These are phyloP conservation scores for Nasonia oneida DNA, from an alignment of 2,888 invertebrate genomes.

Conservation along the genomic window DNA sequence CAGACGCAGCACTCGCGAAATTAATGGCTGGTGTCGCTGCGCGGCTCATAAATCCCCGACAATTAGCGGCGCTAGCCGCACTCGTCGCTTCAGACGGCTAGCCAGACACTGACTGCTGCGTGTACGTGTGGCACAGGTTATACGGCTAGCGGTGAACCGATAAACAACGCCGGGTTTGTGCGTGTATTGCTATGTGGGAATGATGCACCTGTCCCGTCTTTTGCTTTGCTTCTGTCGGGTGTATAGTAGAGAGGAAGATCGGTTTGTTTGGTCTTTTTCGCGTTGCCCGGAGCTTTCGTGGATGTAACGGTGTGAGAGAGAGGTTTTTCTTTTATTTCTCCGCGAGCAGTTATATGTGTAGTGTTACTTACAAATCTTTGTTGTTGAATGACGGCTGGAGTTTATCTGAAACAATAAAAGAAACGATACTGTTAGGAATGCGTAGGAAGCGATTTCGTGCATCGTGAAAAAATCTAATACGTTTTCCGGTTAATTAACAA, in stretches of 20 bases:
- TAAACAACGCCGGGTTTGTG: not conserved
- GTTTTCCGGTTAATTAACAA: not conserved
- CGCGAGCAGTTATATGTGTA: not conserved
- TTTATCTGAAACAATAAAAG: slow-evolving; percentile 50
- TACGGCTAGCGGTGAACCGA: slow-evolving; percentile 11
- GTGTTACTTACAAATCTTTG: slow-evolving; percentile 46
- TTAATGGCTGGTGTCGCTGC: slow-evolving; percentile 17
- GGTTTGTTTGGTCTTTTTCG: not conserved
- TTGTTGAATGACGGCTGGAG: slow-evolving; percentile 7
- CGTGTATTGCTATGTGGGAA: not conserved
- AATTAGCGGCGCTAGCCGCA: not conserved
- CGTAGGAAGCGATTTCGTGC: not conserved
- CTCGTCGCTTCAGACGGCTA: not conserved
- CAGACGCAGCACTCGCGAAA: not conserved
- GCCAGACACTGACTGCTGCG: not conserved
- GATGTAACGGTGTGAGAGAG: not conserved
- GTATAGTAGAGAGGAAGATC: not conserved
- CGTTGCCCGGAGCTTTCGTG: not conserved
- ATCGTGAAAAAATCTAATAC: too few relatives aligned
- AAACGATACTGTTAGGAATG: slow-evolving; percentile 9
- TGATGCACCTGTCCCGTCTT: not conserved
- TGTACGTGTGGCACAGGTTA: not conserved
- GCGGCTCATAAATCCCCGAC: not conserved
- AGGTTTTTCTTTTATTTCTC: not conserved
- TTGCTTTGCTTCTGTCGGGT: not conserved